phyloP scores from a whole-genome alignment of 2,113 vertebrate species.

The Mystacornis crossleyi region DNA sequence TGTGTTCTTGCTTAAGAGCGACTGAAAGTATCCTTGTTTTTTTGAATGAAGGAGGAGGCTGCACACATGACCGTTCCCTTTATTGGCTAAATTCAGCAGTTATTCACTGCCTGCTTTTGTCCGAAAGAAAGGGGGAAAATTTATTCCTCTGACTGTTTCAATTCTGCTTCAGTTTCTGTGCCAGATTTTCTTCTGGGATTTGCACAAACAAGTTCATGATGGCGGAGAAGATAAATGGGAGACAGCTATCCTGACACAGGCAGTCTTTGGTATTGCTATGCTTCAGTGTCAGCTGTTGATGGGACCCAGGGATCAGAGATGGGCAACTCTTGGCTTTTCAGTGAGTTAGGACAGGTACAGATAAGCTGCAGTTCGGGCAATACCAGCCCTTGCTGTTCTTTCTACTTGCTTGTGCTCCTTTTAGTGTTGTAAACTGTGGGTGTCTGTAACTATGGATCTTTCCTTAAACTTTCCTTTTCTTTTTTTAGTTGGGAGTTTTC shows the following conservation, averaged over 20 bases:
- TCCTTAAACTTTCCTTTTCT: background rate
- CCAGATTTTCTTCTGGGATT: background rate
- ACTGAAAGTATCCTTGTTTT: background rate
- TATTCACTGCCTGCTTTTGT: background rate
- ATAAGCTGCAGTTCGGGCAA: background rate
- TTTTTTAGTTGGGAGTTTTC: background rate
- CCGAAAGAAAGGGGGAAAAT: background rate
- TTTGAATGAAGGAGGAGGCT: background rate
- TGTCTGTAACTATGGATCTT: background rate
- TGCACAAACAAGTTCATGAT: background rate
- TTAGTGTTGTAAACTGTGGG: background rate
- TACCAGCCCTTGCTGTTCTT: background rate
- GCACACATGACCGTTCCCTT: background rate
- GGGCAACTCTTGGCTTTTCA: background rate
- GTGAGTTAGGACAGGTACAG: background rate
- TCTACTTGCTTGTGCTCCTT: background rate
- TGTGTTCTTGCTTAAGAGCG: background rate
- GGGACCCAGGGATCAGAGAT: background rate
- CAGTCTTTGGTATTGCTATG: background rate
- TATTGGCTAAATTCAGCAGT: background rate
- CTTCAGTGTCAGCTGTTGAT: background rate
- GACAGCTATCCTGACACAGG: background rate
- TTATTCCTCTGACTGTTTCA: background rate
- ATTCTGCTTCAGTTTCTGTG: background rate
- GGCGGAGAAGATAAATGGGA: background rate